Conservation (phyloP, 2,113 vertebrate genomes). For the Vanacampus margaritifer region DNA sequence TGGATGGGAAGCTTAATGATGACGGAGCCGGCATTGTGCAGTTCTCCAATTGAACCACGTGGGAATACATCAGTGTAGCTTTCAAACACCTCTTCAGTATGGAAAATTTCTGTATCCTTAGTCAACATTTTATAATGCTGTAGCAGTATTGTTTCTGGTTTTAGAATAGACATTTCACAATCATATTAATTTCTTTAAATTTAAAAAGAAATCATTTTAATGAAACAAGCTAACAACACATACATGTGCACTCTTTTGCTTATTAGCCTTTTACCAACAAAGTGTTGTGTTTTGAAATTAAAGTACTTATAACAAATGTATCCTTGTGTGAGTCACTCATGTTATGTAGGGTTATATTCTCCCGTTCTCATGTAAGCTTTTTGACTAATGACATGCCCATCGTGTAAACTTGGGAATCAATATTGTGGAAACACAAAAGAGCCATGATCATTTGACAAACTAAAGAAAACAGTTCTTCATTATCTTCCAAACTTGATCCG, state of each 20-base stretch:
- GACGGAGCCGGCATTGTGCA: not conserved
- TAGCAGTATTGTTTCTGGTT: not conserved
- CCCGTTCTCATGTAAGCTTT: no score
- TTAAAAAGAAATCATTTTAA: not conserved
- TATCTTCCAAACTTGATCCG: no score
- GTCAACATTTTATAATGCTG: not conserved
- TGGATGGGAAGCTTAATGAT: not conserved
- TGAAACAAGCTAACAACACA: not conserved
- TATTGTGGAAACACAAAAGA: no score
- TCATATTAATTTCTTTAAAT: not conserved
- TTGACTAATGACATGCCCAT: no score
- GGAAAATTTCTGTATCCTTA: not conserved
- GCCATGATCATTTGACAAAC: no score
- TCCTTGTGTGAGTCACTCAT: not conserved
- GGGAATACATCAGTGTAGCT: not conserved
- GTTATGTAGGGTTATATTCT: not conserved
- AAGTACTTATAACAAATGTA: slow-evolving; percentile 9
- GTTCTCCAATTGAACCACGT: not conserved
- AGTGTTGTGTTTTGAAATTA: slow-evolving; percentile 4
- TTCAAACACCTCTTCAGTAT: not conserved
- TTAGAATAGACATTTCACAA: fast-evolving
- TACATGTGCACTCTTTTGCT: fast-evolving
- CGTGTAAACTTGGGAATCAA: no score
- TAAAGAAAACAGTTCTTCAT: no score
- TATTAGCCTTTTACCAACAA: not conserved